Base-by-base conservation (phyloP, 1,140 invertebrate species). In the Mycetomoellerius zeteki region DNA sequence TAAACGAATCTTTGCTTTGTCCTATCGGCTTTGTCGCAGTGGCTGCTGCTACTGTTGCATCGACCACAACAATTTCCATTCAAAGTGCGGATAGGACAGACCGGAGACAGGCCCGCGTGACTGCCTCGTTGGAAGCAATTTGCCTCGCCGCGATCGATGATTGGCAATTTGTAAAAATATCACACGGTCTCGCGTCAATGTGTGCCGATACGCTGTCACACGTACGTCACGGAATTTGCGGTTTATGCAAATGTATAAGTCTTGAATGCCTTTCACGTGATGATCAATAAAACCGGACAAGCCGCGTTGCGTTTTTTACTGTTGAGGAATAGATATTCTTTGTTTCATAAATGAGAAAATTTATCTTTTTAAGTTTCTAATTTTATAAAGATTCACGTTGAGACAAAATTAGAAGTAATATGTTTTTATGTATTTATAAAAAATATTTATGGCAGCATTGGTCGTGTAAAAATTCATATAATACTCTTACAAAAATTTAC, bases 81-180 rank as follows among this genome's bases (percentile, higher is more conserved):
- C 60, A 56, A 89, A 78, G 77, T 89, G 50, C 56, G 72, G 89
- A 90, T 86, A 86, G 76, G 54, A 76, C 88, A 84, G 62, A 14
- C 69, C 67, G 54, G 82, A 54, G 30, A 50, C 73, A 47, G 50
- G n/a, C 60, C n/a, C 54, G 24, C 58, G 24, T 47, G 85, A 86
- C 72, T 85, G 86, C 89, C 86, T 89, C 80, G 89, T 64, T 84
- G 86, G 72, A 91, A 89, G 87, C 89, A 93, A 93, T 92, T 91
- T 91, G 88, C 88, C 86, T 81, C 75, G 72, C 90, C 90, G 87
- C 91, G 92, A 90, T 91, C 90, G 88, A 90, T 92, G 88, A 92
- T 92, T 93, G 93, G 86, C 93, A 94, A 94, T 94, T 94, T 94
- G 90, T 93, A 92, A 92, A 93, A 93, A 93, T 93, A 91, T 91